Conservation (phyloP, 1,140 invertebrate species). For the Trissolcus basalis region DNA sequence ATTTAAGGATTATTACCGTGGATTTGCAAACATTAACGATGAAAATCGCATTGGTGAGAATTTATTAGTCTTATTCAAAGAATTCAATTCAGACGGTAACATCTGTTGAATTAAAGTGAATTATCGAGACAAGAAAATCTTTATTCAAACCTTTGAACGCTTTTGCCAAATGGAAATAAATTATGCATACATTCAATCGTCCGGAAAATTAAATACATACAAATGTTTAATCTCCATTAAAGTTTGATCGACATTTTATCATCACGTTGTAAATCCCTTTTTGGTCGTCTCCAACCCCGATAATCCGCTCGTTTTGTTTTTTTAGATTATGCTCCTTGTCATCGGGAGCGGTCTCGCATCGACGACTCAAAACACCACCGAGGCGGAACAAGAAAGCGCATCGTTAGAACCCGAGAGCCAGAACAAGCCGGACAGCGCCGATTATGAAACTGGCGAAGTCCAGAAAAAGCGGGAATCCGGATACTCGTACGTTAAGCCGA, state of each 20-base stretch:
- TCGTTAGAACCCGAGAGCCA: background rate
- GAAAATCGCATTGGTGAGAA: slow-evolving; percentile 65
- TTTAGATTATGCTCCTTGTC: slow-evolving; percentile 37
- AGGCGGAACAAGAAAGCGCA: slow-evolving; percentile 8
- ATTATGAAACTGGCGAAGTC: slow-evolving; percentile 34
- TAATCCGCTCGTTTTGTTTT: background rate
- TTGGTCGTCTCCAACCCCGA: no score
- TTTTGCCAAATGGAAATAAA: slow-evolving; percentile 3
- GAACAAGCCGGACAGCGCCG: slow-evolving; percentile 8
- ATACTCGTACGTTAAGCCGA: slow-evolving; percentile 62
- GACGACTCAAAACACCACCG: slow-evolving; percentile 6
- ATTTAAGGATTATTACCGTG: slow-evolving; percentile 47
- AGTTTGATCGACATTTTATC: no score
- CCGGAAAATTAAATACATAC: no score
- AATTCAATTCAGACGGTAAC: background rate
- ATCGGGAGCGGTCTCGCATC: slow-evolving; percentile 33
- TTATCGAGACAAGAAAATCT: background rate
- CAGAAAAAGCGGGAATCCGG: slow-evolving; percentile 68
- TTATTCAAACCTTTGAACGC: slow-evolving; percentile 24
- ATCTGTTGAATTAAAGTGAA: background rate
- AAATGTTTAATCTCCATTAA: no score
- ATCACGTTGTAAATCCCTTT: no score
- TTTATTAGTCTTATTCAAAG: slow-evolving; percentile 5
- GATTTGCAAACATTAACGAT: slow-evolving; percentile 49
- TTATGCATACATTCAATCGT: no score